phyloP scores from a whole-genome alignment of 1,140 invertebrate genomes.

The Drosophila sucinea region DNA sequence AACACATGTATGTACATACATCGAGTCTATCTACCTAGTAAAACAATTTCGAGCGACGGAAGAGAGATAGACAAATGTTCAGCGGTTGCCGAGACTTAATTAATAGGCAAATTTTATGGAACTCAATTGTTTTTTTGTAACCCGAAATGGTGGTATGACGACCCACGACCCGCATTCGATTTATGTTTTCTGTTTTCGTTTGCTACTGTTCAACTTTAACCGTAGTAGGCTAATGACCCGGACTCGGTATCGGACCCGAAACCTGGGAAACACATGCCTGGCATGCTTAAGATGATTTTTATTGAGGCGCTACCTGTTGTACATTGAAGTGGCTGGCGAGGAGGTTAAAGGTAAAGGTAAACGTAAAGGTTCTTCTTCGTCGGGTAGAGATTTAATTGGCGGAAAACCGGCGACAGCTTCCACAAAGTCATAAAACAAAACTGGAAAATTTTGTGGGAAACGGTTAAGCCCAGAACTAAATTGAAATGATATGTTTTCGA shows the following conservation, averaged over 20 bases:
- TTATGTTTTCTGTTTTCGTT: constrained; percentile 1
- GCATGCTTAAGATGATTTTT: constrained; percentile 19
- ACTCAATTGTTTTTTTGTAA: constrained; percentile 13
- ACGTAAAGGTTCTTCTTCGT: neutral
- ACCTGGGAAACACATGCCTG: constrained; percentile 11
- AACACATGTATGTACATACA: neutral
- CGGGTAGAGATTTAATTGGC: constrained; percentile 16
- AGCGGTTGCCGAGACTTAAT: constrained; percentile 15
- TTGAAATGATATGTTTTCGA: neutral
- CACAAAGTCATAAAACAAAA: neutral
- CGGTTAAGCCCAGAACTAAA: neutral
- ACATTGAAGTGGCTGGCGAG: neutral
- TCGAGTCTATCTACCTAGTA: neutral
- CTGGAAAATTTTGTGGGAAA: neutral
- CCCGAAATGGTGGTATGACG: neutral
- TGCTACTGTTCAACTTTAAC: constrained; percentile 11
- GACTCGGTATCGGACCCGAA: neutral
- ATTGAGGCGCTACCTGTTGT: constrained; percentile 22
- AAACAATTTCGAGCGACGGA: neutral
- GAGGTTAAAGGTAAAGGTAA: constrained; percentile 3
- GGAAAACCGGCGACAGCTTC: constrained; percentile 18
- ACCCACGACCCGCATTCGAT: constrained; percentile 14
- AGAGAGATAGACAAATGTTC: neutral
- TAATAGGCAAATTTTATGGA: constrained; percentile 23
- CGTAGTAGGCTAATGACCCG: constrained; percentile 19